These are phyloP conservation scores for Platysternon megacephalum DNA, from an alignment of 2,113 vertebrate species.

Conservation along the genomic window DNA sequence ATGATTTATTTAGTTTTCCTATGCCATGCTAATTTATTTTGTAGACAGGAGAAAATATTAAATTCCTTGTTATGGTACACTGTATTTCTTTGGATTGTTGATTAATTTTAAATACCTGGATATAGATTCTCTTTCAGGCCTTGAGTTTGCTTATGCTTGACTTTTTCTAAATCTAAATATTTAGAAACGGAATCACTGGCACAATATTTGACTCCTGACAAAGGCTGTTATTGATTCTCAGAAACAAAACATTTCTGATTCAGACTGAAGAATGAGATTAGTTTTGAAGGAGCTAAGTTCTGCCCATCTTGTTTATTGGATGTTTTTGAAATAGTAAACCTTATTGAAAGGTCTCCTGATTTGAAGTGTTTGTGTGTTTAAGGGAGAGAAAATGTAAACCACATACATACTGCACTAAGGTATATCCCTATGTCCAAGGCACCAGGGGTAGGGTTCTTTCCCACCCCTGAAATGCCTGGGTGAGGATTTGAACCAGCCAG, in stretches of 20 bases:
- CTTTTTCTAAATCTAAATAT: background rate
- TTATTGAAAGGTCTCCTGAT: background rate
- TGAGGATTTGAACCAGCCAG: background rate
- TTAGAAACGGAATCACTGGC: background rate
- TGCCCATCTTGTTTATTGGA: background rate
- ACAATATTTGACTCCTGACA: background rate
- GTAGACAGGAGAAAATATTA: background rate
- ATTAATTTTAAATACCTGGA: background rate
- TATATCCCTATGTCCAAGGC: background rate
- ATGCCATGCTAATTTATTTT: background rate
- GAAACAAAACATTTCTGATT: background rate
- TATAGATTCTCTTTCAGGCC: background rate
- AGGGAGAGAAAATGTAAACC: background rate
- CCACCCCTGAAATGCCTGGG: accelerated
- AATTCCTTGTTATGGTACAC: background rate
- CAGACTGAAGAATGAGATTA: background rate
- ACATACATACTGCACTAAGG: background rate
- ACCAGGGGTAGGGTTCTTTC: background rate
- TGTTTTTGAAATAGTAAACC: background rate
- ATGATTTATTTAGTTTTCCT: background rate
- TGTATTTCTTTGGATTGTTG: background rate
- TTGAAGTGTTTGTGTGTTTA: background rate
- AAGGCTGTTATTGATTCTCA: background rate
- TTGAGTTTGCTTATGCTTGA: background rate
- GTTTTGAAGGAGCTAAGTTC: background rate